phyloP scores from a whole-genome alignment of 2,113 vertebrate species.

The Irena cyanogastra region DNA sequence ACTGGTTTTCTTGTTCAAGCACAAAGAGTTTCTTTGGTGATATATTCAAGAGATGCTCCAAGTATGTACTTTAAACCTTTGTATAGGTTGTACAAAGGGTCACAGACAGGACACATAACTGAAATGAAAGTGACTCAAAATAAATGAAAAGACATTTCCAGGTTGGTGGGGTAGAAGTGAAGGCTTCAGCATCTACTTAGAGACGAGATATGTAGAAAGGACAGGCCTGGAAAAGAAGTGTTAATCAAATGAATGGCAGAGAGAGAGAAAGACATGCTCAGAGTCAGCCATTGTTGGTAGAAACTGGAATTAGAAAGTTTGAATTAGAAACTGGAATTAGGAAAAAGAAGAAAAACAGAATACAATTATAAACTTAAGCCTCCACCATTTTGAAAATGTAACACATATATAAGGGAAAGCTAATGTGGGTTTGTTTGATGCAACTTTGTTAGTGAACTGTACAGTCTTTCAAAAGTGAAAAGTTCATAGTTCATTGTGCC shows the following conservation, averaged over 20 bases:
- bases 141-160: neutral
- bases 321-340: neutral
- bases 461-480: neutral
- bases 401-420: neutral
- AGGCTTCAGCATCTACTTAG: neutral
- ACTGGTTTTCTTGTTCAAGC: neutral
- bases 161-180: neutral
- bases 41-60: neutral
- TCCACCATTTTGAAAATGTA: neutral
- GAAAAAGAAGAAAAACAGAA: neutral
- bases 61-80: neutral
- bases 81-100: neutral
- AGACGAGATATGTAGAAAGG: neutral
- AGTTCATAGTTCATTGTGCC: neutral
- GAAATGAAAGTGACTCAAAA: neutral
- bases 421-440: neutral
- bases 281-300: neutral
- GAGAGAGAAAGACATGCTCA: neutral
- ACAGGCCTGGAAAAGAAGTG: neutral
- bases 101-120: neutral
- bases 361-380: neutral
- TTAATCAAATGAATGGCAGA: neutral
- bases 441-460: neutral
- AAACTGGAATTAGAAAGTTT: neutral
- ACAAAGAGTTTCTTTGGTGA: neutral